These are phyloP conservation scores for Martes martes DNA, from an alignment of 2,113 vertebrate species.

Conservation along the genomic window DNA sequence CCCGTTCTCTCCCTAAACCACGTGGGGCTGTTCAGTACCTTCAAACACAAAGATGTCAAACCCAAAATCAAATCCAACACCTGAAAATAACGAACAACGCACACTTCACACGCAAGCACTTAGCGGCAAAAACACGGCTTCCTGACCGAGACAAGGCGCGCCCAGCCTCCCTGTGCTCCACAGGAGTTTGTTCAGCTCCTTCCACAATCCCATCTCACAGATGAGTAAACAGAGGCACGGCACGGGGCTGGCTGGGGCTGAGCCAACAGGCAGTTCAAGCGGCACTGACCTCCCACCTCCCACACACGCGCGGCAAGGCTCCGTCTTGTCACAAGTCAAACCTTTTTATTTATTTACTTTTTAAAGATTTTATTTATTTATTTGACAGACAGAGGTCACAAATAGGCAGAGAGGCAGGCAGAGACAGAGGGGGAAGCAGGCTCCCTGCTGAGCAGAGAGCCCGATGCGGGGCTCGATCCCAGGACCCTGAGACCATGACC, in stretches of 20 bases:
- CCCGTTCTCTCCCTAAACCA: neutral
- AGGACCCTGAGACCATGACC: too few relatives aligned
- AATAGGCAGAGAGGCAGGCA: too few relatives aligned
- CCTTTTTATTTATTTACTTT: neutral
- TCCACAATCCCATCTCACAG: fast-evolving
- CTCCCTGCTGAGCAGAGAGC: too few relatives aligned
- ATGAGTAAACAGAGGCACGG: neutral
- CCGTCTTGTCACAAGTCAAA: neutral
- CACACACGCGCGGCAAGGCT: neutral
- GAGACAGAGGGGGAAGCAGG: too few relatives aligned
- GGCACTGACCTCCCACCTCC: too few relatives aligned
- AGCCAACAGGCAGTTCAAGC: fast-evolving
- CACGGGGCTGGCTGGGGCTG: fast-evolving
- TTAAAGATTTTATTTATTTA: too few relatives aligned
- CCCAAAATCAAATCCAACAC: neutral
- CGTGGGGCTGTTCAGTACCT: fast-evolving
- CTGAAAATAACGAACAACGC: fast-evolving
- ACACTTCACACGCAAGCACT: fast-evolving
- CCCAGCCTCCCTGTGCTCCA: fast-evolving
- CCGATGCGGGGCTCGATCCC: too few relatives aligned
- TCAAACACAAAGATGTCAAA: fast-evolving
- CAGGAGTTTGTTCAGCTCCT: fast-evolving
- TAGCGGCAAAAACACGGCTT: fast-evolving
- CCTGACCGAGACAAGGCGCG: fast-evolving
- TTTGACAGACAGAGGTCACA: too few relatives aligned